Evolutionary conservation across 1,140 invertebrate species (phyloP), one percentile per base, ranked within the genome.

Genomic region (Holotrichia oblita): DNA sequence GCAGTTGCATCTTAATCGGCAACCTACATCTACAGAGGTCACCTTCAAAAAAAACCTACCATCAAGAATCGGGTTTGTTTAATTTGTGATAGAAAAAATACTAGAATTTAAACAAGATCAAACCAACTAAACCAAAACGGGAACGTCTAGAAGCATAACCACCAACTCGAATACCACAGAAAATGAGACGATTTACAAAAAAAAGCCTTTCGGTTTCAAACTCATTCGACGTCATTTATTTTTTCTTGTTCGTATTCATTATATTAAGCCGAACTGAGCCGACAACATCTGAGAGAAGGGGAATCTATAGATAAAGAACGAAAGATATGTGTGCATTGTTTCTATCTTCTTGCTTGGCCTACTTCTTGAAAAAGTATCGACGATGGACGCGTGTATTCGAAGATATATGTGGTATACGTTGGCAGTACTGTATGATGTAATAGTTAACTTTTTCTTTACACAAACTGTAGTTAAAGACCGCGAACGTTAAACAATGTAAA

Each of bases 31-130:
- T 34, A 6, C 22, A 14, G 61, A 69, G 61, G 61, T 69, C 61
- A 69, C 61, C 61, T 69, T 69, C 61, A 69, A 69, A 69, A 61
- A 44, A 55, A 55, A 55, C n/a, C 48, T 17, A 55, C 48, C 48
- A 55, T 44, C 42, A 9, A 61, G 20, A 10, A 22, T 14, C 7
- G 61, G 22, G 17, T 24, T 34, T 20, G 61, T 55, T 17, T 55
- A 55, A 55, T 55, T 55, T 55, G n/a, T 17, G 48, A 69, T 6
- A 69, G 20, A 69, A 69, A 69, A 69, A 69, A 69, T 27, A 55
- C 12, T 55, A 24, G 27, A 69, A 69, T 69, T 69, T 69, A 69
- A 69, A 22, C 27, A 27, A 20, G 61, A 69, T 3, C 9, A 34
- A 22, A 34, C 61, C 61, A 20, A 69, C 3, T 22, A 69, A 22